These are phyloP conservation scores for Lamprologus tigripictilis DNA, from an alignment of 2,113 vertebrate species.

Conservation along the genomic window DNA sequence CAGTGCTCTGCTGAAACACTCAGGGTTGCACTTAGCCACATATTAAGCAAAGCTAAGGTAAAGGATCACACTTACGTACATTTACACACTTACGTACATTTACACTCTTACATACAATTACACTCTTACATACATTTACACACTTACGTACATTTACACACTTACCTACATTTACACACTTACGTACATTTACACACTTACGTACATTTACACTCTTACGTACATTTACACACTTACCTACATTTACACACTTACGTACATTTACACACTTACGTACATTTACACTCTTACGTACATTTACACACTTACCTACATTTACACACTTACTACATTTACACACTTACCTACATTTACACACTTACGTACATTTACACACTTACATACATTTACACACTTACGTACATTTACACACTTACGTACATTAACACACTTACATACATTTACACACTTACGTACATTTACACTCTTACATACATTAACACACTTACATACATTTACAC, in stretches of 20 bases:
- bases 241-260: fast-evolving
- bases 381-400: fast-evolving
- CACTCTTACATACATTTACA: fast-evolving
- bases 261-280: fast-evolving
- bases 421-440: fast-evolving
- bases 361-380: fast-evolving
- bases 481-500: fast-evolving
- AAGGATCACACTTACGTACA: fast-evolving
- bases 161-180: fast-evolving
- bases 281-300: fast-evolving
- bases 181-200: fast-evolving
- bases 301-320: fast-evolving
- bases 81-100: fast-evolving
- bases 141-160: fast-evolving
- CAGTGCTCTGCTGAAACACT: neutral
- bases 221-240: fast-evolving
- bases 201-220: fast-evolving
- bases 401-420: fast-evolving
- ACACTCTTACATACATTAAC: fast-evolving
- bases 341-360: fast-evolving
- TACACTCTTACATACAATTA: fast-evolving
- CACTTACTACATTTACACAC: fast-evolving
- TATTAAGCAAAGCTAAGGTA: neutral
- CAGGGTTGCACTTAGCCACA: neutral
- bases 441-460: fast-evolving